Conservation (phyloP, 2,797 vertebrate species). For the Triplophysa yarkandensis region DNA sequence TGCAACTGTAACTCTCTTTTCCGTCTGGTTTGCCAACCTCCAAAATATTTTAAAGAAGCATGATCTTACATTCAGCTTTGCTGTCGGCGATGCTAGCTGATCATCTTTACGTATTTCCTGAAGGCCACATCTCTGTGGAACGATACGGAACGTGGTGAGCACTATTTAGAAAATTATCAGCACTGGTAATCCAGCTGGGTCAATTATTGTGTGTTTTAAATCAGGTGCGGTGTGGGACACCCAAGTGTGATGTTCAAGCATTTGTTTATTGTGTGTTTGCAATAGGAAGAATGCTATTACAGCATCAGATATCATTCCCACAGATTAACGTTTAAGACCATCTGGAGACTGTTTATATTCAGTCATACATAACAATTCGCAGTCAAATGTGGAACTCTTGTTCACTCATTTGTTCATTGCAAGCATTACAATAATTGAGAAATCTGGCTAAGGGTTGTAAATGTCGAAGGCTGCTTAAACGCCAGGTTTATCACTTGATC, state of each 20-base stretch:
- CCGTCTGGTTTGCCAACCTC: neutral
- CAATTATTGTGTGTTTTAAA: neutral
- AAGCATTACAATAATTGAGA: slow-evolving; percentile 36
- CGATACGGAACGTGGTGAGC: neutral
- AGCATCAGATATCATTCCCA: slow-evolving; percentile 7
- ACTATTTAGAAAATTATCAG: neutral
- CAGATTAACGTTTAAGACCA: slow-evolving; percentile 19
- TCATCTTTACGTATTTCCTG: neutral
- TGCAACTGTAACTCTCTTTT: neutral
- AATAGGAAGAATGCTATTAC: slow-evolving; percentile 10
- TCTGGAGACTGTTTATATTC: slow-evolving; percentile 37
- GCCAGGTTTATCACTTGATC: slow-evolving; percentile 42
- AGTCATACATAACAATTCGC: slow-evolving; percentile 30
- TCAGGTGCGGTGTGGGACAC: slow-evolving; percentile 6
- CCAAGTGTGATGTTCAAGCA: slow-evolving; percentile 21
- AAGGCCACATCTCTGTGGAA: neutral
- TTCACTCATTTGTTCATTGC: slow-evolving; percentile 22
- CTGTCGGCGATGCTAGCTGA: neutral
- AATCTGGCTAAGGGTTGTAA: slow-evolving; percentile 27
- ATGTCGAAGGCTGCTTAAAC: slow-evolving; percentile 37
- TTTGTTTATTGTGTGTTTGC: slow-evolving; percentile 16
- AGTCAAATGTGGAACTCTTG: neutral
- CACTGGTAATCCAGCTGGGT: neutral
- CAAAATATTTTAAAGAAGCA: neutral
- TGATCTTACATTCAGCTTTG: neutral